Percentiles rank a stretch among this genome's conserved stretches.
Conservation (phyloP, 2,888 invertebrate genomes). For the Mamestra brassicae region DNA sequence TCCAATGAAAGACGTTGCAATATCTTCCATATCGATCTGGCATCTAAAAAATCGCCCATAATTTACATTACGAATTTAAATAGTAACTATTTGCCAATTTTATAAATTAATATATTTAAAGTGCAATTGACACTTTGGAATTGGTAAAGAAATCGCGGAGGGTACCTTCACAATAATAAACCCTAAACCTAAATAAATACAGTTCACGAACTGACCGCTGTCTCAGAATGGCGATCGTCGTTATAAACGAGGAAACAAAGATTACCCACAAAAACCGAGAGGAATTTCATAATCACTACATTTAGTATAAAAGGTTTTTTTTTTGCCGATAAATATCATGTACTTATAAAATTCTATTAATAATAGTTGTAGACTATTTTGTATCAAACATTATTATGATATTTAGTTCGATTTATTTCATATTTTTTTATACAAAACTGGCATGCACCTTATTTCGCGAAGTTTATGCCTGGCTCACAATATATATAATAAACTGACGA, state of each 20-base stretch:
- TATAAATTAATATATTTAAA: constrained; percentile 53
- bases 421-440: constrained; percentile 48
- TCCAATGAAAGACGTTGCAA: constrained; percentile 53
- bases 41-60: constrained; percentile 32
- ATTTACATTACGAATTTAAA: constrained; percentile 52
- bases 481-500: constrained; percentile 48
- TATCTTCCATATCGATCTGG: constrained; percentile 42
- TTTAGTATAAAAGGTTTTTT: constrained; percentile 37
- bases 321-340: constrained; percentile 45
- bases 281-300: constrained; percentile 55
- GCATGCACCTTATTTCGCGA: constrained; percentile 34
- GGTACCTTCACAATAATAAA: constrained; percentile 68
- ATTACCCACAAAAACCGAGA: constrained; percentile 49
- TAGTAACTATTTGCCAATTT: constrained; percentile 58
- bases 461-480: constrained; percentile 33
- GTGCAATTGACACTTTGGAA: constrained; percentile 64
- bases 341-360: constrained; percentile 51
- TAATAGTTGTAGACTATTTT: constrained; percentile 56
- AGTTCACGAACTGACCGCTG: constrained; percentile 58
- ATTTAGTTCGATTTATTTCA: constrained; percentile 57
- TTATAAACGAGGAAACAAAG: constrained; percentile 64
- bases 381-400: constrained; percentile 64
- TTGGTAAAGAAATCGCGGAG: constrained; percentile 66
- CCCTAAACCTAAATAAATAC: constrained; percentile 71
- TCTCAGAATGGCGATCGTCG: constrained; percentile 58